Conservation (phyloP, 1,140 invertebrate genomes). For the Drosophila bocki region DNA sequence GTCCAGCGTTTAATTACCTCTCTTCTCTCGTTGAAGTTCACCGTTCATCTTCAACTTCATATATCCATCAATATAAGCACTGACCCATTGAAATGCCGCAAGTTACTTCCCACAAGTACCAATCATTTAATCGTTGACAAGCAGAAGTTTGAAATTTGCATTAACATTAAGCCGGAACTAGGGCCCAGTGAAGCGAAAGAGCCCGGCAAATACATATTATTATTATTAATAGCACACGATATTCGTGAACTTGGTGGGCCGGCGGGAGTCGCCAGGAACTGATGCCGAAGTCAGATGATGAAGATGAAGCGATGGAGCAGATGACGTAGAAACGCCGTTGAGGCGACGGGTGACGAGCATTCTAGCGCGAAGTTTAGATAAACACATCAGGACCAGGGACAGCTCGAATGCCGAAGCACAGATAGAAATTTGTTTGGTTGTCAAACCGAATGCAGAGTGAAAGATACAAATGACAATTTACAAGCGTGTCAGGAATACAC, state of each 20-base stretch:
- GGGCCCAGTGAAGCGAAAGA: conserved; percentile 63
- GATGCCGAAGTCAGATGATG: conserved; percentile 50
- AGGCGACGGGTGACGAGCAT: conserved; percentile 63
- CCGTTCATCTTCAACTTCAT: background rate
- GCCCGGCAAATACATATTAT: conserved; percentile 46
- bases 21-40: background rate
- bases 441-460: conserved; percentile 55
- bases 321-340: conserved; percentile 62
- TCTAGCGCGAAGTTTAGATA: conserved; percentile 80
- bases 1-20: background rate
- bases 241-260: conserved; percentile 23
- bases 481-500: conserved; percentile 53
- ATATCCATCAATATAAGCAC: background rate
- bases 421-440: conserved; percentile 75
- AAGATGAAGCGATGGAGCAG: conserved; percentile 65
- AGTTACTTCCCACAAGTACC: background rate
- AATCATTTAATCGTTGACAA: conserved; percentile 26
- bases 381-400: conserved; percentile 56
- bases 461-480: conserved; percentile 79
- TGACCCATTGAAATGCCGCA: conserved; percentile 5
- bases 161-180: conserved; percentile 75
- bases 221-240: conserved; percentile 60
- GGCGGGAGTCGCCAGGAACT: conserved; percentile 10
- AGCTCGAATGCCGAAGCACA: conserved; percentile 40
- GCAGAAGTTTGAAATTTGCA: conserved; percentile 65